Percentiles rank a stretch among this genome's conserved stretches.
Conservation (phyloP, 30 jellyfish, hydroid and myxozoan genomes). For the Mastigias papua region DNA sequence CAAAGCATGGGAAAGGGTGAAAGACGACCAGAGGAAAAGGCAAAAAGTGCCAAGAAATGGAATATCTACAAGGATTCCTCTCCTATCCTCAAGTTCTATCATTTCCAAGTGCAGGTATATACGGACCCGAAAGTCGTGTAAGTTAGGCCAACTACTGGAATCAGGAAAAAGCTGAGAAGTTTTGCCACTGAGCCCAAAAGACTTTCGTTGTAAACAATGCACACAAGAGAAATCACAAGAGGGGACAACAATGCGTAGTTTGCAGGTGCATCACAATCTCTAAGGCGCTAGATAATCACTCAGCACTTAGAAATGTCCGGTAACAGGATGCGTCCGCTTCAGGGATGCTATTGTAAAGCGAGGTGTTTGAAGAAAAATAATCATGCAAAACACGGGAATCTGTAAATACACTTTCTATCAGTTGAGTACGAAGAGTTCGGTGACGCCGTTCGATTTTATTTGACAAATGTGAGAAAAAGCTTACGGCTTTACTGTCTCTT, state of each 20-base stretch:
- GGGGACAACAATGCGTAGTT: background rate
- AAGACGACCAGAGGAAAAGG: too few species aligned
- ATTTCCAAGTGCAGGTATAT: too few species aligned
- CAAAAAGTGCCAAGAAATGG: too few species aligned
- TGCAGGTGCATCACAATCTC: background rate
- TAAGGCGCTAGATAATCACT: background rate
- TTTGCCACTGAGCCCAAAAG: too few species aligned
- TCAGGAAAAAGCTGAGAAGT: too few species aligned
- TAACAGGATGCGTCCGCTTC: conserved; percentile 9
- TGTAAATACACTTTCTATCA: background rate
- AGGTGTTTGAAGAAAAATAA: background rate
- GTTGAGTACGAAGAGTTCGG: background rate
- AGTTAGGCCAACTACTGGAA: too few species aligned
- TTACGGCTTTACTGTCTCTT: conserved; percentile 27
- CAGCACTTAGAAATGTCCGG: background rate
- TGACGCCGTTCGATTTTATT: conserved; percentile 14
- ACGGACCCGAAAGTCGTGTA: too few species aligned
- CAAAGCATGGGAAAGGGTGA: too few species aligned
- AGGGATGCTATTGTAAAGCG: background rate
- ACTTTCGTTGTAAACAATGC: too few species aligned
- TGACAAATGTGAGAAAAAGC: conserved; percentile 43
- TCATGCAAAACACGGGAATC: background rate
- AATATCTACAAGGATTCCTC: too few species aligned
- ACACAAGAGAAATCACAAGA: too few species aligned
- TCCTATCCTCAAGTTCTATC: too few species aligned